Base-by-base conservation (phyloP, 2,113 vertebrate genomes). In the Dendrocopos noguchii region DNA sequence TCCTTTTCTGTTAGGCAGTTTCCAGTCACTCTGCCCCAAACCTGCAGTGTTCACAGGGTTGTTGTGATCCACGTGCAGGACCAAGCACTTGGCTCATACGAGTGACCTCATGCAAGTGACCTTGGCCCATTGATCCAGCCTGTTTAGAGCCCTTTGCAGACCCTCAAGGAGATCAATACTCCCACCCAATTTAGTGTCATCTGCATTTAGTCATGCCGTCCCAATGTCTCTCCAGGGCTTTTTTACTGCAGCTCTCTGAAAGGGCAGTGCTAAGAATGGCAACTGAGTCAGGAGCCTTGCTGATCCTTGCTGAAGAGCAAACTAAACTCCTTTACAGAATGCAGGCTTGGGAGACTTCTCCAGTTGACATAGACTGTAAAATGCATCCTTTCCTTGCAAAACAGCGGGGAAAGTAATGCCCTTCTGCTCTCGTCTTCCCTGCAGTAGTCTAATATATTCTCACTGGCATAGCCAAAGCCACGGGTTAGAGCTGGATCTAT, bases 251-350 rank as follows among this genome's bases (percentile, higher is more conserved):
- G 34, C 46, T 88, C 64, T 39, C 47, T 61, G 24, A 82, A 64
- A 64, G 57, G 70, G 24, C 64, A 74, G 22, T 53, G 61, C 56
- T 4, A 2, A 89, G 12, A 77, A 36, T 0, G 2, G 47, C 46
- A 80, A 70, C 59, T 31, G 55, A 87, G 72, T 68, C 47, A 74
- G 56, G 28, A 90, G 34, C 22, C n/a, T 63, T 27, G 25, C 67
- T 89, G 42, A 46, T 64, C 53, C 89, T 74, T 36, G 36, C 57
- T 84, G 56, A n/a, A 85, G 31, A 83, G 82, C 78, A 93, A 95
- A 90, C 36, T n/a, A 81, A 93, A 55, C 33, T 86, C 34, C 44
- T 88, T 81, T 90, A 78, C 72, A 86, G 60, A 46, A 84, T 4
- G 12, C 12, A 90, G 57, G 55, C 66, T 79, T 70, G 44, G 34